Base-by-base conservation (phyloP, 2,113 vertebrate species). In the Argyrosomus japonicus region DNA sequence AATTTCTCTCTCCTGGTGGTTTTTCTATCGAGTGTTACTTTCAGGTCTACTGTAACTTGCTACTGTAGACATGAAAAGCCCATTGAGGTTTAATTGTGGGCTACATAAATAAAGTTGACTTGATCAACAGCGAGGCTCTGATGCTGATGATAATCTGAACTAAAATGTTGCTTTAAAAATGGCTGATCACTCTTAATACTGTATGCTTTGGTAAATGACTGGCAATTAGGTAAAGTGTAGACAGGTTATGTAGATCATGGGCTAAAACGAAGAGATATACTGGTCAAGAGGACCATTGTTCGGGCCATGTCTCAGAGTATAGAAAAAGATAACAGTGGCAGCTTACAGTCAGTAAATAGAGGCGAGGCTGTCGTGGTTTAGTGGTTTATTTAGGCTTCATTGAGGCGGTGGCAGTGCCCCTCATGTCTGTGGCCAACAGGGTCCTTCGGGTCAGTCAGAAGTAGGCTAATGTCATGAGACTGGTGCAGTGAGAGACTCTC, bases 301-400 rank as follows among this genome's bases (percentile, higher is more conserved):
- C 23, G 32, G 71, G 40, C 57, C 58, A 77, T 74, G 62, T 85
- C 85, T 91, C 82, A 71, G 68, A 82, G 82, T 88, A 89, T 83
- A 75, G 71, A 89, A 80, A 53, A 71, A 87, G 87, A 89, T 87
- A 89, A 89, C 89, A 77, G 82, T 79, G 48, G 74, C 79, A 60
- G 83, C 82, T 88, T 88, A 87, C 57, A 79, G 79, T 80, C 67
- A 62, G 75, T 79, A 80, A 85, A 88, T 85, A 82, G 77, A 85
- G 53, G 71, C 36, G 79, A 84, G 68, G 70, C 79, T 81, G 67
- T 27, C 6, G 54, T 71, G 82, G 83, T 81, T 89, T 81, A 86
- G 51, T 81, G 89, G 65, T 88, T 91, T 90, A 91, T 87, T 83
- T 23, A 12, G 79, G 89, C 87, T 93, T 91, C 88, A 88, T 75